A percentile compares a stretch with the other conserved stretches of the same genome.
These are phyloP conservation scores for Rhineura floridana DNA, from an alignment of 2,113 vertebrate species.

Conservation along the genomic window DNA sequence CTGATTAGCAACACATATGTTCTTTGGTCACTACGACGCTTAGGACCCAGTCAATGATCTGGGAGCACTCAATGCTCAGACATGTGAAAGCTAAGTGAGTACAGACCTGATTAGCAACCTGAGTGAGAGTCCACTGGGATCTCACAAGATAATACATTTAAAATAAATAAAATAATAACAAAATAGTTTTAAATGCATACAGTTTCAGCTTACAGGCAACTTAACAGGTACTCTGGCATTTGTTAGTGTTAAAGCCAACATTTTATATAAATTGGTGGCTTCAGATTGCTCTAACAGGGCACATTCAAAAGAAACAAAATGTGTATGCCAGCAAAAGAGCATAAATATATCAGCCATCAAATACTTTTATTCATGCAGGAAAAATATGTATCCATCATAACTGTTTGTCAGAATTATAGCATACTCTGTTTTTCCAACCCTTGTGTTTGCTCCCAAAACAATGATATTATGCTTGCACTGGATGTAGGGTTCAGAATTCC, in stretches of 20 bases:
- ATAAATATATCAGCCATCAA: constrained; percentile 33
- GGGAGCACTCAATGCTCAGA: neutral
- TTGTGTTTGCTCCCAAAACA: constrained; percentile 42
- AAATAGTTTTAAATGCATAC: neutral
- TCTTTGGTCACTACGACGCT: constrained; percentile 5
- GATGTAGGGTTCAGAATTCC: neutral
- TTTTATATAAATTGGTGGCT: neutral
- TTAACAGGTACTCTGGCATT: neutral
- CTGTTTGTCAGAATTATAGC: constrained; percentile 16
- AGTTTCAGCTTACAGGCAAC: neutral
- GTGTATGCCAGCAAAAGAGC: constrained; percentile 19
- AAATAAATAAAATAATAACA: neutral
- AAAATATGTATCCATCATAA: constrained; percentile 34
- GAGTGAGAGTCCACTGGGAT: neutral
- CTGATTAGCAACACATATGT: neutral
- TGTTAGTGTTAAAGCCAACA: neutral
- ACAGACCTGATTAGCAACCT: neutral
- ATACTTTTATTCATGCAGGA: constrained; percentile 34
- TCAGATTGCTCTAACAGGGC: constrained; percentile 11
- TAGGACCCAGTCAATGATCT: neutral
- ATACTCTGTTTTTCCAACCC: constrained; percentile 33
- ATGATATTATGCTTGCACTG: constrained; percentile 36
- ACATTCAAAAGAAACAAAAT: neutral
- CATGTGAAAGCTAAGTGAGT: neutral
- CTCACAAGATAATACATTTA: neutral